These are phyloP conservation scores for Argyresthia albistria DNA, from an alignment of 2,888 invertebrate genomes.

Conservation along the genomic window DNA sequence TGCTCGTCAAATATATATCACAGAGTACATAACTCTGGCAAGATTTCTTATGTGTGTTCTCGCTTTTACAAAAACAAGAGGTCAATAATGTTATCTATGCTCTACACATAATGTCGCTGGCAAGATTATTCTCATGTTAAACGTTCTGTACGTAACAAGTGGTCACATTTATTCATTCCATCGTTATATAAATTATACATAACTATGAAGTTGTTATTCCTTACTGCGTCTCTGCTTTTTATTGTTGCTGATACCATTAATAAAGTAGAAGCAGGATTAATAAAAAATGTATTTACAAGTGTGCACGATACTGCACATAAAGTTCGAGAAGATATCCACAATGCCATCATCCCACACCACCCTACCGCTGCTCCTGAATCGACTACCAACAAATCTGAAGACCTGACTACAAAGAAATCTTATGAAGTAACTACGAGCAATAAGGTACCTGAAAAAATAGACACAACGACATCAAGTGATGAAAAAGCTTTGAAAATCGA, in stretches of 20 bases:
- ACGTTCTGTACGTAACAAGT: no score
- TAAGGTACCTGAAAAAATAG: background rate
- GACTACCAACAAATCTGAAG: background rate
- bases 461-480: background rate
- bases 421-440: background rate
- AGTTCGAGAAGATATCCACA: slow-evolving; percentile 22
- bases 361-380: background rate
- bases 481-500: background rate
- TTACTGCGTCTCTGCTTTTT: background rate
- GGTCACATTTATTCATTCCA: no score
- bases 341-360: slow-evolving; percentile 10
- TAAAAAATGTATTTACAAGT: slow-evolving; percentile 23
- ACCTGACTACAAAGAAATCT: background rate
- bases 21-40: background rate
- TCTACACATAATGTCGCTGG: background rate
- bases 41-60: background rate
- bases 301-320: slow-evolving; percentile 22
- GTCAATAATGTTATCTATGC: background rate
- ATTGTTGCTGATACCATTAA: background rate
- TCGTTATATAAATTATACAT: no score
- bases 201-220: slow-evolving; percentile 3
- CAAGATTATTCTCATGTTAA: no score
- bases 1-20: no score
- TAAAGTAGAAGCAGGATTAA: slow-evolving; percentile 21
- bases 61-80: background rate